Percentiles rank a stretch among this genome's conserved stretches.
Evolutionary conservation across 2,113 vertebrate species (phyloP).

Genomic region (Neomonachus schauinslandi): DNA sequence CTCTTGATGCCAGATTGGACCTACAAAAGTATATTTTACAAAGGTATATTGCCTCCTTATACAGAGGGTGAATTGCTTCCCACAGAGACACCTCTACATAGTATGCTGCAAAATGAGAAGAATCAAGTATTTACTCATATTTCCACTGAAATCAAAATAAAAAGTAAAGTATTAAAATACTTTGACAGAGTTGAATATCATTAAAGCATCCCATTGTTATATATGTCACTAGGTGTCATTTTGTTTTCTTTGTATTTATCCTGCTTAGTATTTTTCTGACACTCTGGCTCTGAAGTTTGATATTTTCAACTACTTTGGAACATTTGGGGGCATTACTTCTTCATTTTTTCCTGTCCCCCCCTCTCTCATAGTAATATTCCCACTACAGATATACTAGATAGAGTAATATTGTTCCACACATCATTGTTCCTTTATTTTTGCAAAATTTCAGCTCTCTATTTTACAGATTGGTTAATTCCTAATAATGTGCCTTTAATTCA

Average conservation of each 20-base stretch:
- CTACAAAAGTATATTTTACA: background rate
- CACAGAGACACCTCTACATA: background rate
- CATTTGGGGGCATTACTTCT: background rate
- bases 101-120: background rate
- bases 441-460: background rate
- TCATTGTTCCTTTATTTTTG: background rate
- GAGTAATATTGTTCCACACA: background rate
- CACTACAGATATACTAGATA: background rate
- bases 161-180: background rate
- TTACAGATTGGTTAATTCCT: background rate
- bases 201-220: background rate
- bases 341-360: background rate
- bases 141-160: background rate
- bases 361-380: background rate
- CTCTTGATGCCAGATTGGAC: background rate
- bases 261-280: conserved; percentile 4
- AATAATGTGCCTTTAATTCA: background rate
- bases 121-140: background rate
- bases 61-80: background rate
- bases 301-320: background rate
- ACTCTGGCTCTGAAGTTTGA: background rate
- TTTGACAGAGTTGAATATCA: background rate
- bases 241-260: background rate
- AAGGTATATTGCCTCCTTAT: background rate
- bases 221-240: background rate